phyloP scores from a whole-genome alignment of 2,888 invertebrate species.

The Morpho deidamia region DNA sequence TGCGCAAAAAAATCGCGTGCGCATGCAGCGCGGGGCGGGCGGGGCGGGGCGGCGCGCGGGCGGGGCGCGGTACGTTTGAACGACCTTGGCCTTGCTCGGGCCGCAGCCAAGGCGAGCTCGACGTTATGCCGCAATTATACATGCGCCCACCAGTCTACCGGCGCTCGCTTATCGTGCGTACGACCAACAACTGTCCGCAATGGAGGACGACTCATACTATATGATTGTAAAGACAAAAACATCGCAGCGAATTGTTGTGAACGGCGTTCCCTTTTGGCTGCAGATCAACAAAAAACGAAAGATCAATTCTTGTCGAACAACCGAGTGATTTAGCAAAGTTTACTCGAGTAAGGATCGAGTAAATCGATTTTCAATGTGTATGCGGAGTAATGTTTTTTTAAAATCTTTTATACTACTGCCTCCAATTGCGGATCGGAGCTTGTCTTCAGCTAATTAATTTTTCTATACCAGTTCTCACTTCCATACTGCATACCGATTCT shows the following conservation, averaged over 20 bases:
- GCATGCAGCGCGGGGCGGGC: constrained; percentile 35
- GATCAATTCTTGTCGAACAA: no score
- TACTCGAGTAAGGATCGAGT: no score
- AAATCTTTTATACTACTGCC: no score
- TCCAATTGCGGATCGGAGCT: no score
- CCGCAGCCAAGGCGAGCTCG: constrained; percentile 70
- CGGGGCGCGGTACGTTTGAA: constrained; percentile 34
- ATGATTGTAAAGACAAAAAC: not conserved
- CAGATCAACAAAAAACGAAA: no score
- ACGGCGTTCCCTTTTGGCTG: no score
- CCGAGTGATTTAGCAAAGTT: no score
- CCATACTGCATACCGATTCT: no score
- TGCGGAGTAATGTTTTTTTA: no score
- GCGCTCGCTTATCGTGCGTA: constrained; percentile 34
- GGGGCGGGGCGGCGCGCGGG: constrained; percentile 27
- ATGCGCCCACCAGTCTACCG: constrained; percentile 70
- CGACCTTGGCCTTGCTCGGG: constrained; percentile 74
- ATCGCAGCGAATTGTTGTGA: not conserved
- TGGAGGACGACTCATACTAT: not conserved
- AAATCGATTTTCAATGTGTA: no score
- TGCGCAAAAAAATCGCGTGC: constrained; percentile 66
- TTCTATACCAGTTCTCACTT: no score
- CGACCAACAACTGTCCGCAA: not conserved
- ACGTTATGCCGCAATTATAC: constrained; percentile 62
- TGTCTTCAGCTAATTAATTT: no score